Evolutionary conservation across 2,797 vertebrate species (phyloP).

Genomic region (Parauchenoglanis ngamensis): DNA sequence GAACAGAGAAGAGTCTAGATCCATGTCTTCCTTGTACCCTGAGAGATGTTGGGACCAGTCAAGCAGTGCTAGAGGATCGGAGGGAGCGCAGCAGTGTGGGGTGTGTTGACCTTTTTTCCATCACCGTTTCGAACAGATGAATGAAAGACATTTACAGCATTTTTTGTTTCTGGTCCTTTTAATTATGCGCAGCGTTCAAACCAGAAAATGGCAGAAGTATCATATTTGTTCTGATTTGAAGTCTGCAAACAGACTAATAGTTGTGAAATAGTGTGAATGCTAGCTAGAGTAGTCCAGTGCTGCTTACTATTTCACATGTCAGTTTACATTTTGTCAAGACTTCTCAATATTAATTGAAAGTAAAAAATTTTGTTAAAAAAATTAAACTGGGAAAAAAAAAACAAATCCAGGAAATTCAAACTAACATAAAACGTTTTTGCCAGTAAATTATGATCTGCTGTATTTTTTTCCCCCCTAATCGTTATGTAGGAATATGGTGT

Average conservation of each 20-base stretch:
- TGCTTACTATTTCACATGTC: background rate
- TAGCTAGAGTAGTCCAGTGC: background rate
- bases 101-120: background rate
- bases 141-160: background rate
- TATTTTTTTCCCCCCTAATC: background rate
- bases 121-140: background rate
- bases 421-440: background rate
- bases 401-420: background rate
- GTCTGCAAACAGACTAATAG: background rate
- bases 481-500: background rate
- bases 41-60: no score
- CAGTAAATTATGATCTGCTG: no score
- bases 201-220: background rate
- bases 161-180: background rate
- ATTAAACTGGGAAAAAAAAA: background rate
- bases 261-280: background rate
- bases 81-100: no score
- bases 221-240: background rate
- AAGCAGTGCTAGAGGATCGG: no score
- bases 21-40: no score
- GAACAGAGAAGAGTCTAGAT: no score
- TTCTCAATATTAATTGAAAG: background rate
- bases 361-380: background rate
- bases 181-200: background rate
- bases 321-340: background rate